A percentile compares a stretch with the other conserved stretches of the same genome.
Conservation (phyloP, 1,140 invertebrate species). For the Calosoma granatense region DNA sequence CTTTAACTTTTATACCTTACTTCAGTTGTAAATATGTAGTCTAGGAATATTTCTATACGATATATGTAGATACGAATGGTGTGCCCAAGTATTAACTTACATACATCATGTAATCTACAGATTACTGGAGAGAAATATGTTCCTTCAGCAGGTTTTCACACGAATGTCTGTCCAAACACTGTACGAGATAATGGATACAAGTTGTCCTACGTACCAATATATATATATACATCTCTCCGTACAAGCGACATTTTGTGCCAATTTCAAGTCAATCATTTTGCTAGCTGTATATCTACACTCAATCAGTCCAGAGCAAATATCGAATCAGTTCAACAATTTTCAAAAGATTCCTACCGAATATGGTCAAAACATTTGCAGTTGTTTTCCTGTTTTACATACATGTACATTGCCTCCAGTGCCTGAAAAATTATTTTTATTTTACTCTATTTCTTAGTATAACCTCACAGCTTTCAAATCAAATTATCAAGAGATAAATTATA, state of each 20-base stretch:
- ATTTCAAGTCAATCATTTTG: slow-evolving; percentile 18
- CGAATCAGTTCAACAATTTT: slow-evolving; percentile 24
- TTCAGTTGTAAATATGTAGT: neutral
- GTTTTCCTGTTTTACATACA: slow-evolving; percentile 34
- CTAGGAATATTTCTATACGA: neutral
- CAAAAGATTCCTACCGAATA: slow-evolving; percentile 34
- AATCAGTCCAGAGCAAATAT: slow-evolving; percentile 15
- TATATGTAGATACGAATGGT: too few relatives aligned
- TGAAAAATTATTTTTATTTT: neutral
- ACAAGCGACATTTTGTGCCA: slow-evolving; percentile 25
- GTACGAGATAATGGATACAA: slow-evolving; percentile 46
- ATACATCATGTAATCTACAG: slow-evolving; percentile 46
- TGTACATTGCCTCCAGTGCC: too few relatives aligned
- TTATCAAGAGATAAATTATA: neutral
- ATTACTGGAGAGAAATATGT: slow-evolving; percentile 25
- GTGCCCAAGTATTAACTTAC: slow-evolving; percentile 16
- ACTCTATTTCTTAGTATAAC: neutral
- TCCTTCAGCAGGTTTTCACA: slow-evolving; percentile 38
- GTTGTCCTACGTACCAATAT: slow-evolving; percentile 32
- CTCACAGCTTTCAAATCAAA: neutral
- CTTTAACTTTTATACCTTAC: neutral
- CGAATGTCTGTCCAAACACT: slow-evolving; percentile 50
- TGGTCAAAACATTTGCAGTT: slow-evolving; percentile 31
- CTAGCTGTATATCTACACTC: slow-evolving; percentile 14
- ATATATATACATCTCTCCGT: slow-evolving; percentile 32